Conservation (phyloP, 2,113 vertebrate genomes). For the Litocranius walleri region DNA sequence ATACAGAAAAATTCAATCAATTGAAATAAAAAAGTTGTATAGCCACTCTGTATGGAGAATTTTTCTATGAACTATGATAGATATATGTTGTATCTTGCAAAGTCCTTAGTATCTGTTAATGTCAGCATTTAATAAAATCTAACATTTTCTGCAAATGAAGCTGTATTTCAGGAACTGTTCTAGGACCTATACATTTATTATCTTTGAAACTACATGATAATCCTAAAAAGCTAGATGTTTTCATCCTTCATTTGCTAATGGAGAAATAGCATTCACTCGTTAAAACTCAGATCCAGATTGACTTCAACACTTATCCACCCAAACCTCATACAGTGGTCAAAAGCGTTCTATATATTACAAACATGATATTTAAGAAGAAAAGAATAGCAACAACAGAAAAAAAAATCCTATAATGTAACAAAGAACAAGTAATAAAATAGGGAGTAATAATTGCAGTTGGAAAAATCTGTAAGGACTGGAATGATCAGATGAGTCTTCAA, state of each 20-base stretch:
- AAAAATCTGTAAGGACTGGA: neutral
- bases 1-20: neutral
- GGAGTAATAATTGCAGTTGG: neutral
- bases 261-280: neutral
- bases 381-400: neutral
- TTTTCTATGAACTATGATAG: neutral
- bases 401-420: neutral
- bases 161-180: neutral
- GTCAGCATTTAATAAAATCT: neutral
- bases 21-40: neutral
- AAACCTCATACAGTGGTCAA: neutral
- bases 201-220: neutral
- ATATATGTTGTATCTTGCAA: neutral
- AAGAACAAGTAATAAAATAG: neutral
- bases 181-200: neutral
- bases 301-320: neutral
- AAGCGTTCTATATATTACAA: neutral
- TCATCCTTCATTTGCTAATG: neutral
- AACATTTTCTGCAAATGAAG: neutral
- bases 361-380: neutral
- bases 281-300: neutral
- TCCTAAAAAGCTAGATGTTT: neutral
- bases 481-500: neutral
- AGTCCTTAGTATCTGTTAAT: neutral
- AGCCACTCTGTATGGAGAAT: neutral